These are phyloP conservation scores for Dromas ardeola DNA, from an alignment of 2,113 vertebrate genomes.

Conservation along the genomic window DNA sequence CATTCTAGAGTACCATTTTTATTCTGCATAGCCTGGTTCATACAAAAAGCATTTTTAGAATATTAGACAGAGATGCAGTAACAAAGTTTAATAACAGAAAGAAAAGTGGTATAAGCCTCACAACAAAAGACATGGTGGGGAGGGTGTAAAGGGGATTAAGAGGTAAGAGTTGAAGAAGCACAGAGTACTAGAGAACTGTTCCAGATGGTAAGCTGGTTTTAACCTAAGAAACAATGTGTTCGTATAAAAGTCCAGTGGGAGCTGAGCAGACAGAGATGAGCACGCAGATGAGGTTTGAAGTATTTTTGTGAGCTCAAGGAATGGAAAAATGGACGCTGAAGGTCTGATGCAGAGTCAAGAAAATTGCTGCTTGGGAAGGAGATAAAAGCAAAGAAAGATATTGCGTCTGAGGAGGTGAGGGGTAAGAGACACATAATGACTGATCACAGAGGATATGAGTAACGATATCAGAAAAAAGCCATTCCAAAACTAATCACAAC, in stretches of 20 bases:
- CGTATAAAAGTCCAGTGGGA: not conserved
- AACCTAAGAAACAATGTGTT: not conserved
- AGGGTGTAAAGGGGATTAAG: not conserved
- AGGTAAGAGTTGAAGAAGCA: not conserved
- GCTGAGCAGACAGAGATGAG: not conserved
- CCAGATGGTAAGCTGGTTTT: slow-evolving; percentile 4
- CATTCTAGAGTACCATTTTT: not conserved
- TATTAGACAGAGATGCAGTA: not conserved
- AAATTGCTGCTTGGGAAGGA: not conserved
- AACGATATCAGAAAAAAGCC: not conserved
- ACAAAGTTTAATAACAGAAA: not conserved
- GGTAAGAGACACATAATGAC: not conserved
- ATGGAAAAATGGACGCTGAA: not conserved
- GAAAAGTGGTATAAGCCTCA: not conserved
- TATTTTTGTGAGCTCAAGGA: not conserved
- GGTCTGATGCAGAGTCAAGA: not conserved
- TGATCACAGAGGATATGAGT: not conserved
- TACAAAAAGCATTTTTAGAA: not conserved
- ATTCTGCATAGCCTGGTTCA: not conserved
- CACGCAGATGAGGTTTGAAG: not conserved
- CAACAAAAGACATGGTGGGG: not conserved
- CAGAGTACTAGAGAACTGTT: not conserved
- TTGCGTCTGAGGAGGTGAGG: not conserved
- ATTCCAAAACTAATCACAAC: not conserved
- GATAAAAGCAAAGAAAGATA: not conserved